Base-by-base conservation (phyloP, 2,113 vertebrate genomes). In the Cacatua alba region DNA sequence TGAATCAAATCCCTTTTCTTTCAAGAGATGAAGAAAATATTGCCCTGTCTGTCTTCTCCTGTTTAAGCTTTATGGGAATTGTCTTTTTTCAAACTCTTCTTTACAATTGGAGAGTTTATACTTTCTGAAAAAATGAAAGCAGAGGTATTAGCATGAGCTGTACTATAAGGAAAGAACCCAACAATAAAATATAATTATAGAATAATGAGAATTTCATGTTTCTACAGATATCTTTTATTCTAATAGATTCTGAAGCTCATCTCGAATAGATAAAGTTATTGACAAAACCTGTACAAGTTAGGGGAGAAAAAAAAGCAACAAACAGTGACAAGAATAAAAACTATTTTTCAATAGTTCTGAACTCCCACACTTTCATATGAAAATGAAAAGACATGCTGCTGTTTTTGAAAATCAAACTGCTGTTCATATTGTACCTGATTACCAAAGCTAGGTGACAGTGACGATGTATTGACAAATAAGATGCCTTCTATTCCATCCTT, bases 381-480 rank as follows among this genome's bases (percentile, higher is more conserved):
- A 91, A 90, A 84, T 3, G 6, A 46, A 74, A 74, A 82, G 62
- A 28, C 23, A 19, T 55, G 35, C 24, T 79, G n/a, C 43, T 85
- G n/a, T 63, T 79, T 92, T 63, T 65, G 60, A 84, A 88, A 91
- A 79, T 68, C 82, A 82, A 33, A 24, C 72, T 86, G 62, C 24
- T 2, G 3, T 79, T 88, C 77, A 44, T 86, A 79, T 65, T 67
- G 90, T n/a, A 82, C 71, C 41, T 82, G 78, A 55, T 79, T 93
- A 92, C 80, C 39, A 57, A 91, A 89, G 72, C 72, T 65, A 70
- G 57, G 37, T 94, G 94, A 95, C 86, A 92, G 80, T 90, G 92
- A 94, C 2, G 0, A 68, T 55, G 37, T 89, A 92, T 93, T 90
- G 88, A 96, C 90, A 97, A 97, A 97, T 93, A 92, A 84, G 82